Base-by-base conservation (phyloP, 1,140 invertebrate species). In the Aphelenchoides avenae region DNA sequence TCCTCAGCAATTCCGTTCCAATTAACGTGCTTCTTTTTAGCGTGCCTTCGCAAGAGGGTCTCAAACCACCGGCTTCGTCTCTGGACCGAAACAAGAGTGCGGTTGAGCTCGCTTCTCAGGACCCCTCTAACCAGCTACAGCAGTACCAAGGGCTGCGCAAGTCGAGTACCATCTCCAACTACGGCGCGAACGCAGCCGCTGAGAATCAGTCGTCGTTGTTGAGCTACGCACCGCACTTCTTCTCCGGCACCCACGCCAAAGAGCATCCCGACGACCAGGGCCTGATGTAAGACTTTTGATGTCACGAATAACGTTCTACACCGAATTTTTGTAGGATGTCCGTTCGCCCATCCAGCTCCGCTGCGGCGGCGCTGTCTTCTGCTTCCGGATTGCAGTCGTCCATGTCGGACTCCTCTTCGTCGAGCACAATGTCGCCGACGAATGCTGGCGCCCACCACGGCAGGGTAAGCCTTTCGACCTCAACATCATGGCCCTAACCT, bases 31-130 rank as follows among this genome's bases (percentile, higher is more conserved):
- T 41, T 7, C 27, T 18, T 41, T 41, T 41, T 41, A 13, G 11
- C 11, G n/a, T 36, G 34, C 11, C 34, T 36, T 11, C n/a, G 11
- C 34, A 13, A 13, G 34, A 36, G 11, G 11, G n/a, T 13, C n/a
- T 36, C 11, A 36, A 36, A 13, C 43, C 24, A 26, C n/a, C n/a
- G 24, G 43, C 3, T 30, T 24, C 26, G 29, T 46, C 34, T 13
- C 34, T 46, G 43, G 43, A 46, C 34, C 43, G 43, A 15, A 46
- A 46, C 43, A 46, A n/a, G 24, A 46, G 43, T 27, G 43, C 43
- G 29, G 3, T 46, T 27, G 3, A 46, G 26, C 24, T 46, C 3
- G 34, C 26, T 13, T 18, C 15, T n/a, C n/a, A 18, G 11, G n/a
- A 46, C 34, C 13, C 43, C 24, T 36, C 34, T 13, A 13, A 13